Evolutionary conservation across 35 echinoderm and acorn worm genomes (phyloP).

Genomic region (Ophiothrix spiculata): DNA sequence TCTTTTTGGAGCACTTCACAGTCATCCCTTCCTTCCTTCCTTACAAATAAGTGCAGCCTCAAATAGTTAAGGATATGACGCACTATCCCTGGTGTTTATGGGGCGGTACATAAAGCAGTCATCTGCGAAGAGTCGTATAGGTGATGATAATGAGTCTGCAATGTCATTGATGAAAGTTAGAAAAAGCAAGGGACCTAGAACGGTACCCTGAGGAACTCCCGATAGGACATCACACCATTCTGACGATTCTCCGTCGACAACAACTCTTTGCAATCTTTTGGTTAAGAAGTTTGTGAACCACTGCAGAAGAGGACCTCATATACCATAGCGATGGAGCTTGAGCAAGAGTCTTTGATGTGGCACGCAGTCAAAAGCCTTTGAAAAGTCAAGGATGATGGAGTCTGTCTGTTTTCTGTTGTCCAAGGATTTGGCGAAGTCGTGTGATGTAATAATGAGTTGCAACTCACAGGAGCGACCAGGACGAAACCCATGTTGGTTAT

Average conservation of each 20-base stretch:
- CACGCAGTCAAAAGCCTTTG: conserved; percentile 9
- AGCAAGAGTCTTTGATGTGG: conserved; percentile 20
- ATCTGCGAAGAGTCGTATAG: no score
- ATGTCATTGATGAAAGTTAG: conserved; percentile 44
- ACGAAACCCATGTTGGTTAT: conserved; percentile 46
- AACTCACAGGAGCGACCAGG: conserved; percentile 40
- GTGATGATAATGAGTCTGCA: neutral
- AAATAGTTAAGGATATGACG: no score
- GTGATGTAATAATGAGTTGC: conserved; percentile 21
- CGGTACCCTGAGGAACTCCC: no score
- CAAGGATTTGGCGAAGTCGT: conserved; percentile 45
- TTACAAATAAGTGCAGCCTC: no score
- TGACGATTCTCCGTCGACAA: conserved; percentile 36
- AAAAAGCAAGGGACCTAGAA: no score
- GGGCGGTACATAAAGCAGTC: no score
- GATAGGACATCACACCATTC: conserved; percentile 12
- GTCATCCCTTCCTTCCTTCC: no score
- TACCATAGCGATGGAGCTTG: conserved; percentile 27
- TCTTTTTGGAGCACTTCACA: no score
- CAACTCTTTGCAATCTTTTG: no score
- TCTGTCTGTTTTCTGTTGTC: conserved; percentile 11
- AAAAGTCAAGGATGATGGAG: conserved; percentile 35
- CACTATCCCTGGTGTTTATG: no score
- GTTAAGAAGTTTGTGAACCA: conserved; percentile 23
- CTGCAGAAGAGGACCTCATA: conserved; percentile 8